Conservation (phyloP, 1,140 invertebrate genomes). For the Bombus pascuorum region DNA sequence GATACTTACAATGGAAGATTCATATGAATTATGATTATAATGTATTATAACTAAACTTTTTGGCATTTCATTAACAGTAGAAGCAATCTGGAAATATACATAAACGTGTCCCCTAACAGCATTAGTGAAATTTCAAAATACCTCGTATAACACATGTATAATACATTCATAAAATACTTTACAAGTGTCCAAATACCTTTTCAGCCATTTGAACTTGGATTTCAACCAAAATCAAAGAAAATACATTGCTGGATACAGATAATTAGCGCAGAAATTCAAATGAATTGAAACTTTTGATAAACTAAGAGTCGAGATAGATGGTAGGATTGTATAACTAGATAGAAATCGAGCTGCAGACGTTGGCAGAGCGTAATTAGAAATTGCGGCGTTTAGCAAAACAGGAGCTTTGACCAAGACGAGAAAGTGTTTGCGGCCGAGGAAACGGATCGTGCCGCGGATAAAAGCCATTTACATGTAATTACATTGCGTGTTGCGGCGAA, state of each 20-base stretch:
- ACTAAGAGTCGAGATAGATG: not conserved
- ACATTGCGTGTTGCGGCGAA: slow-evolving; percentile 70
- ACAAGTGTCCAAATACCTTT: too few relatives aligned
- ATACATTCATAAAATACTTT: too few relatives aligned
- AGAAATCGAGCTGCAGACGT: slow-evolving; percentile 65
- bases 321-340: slow-evolving; percentile 62
- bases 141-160: too few relatives aligned
- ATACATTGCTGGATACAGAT: too few relatives aligned
- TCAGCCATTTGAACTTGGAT: not conserved
- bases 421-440: slow-evolving; percentile 78
- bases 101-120: too few relatives aligned
- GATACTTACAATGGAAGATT: too few relatives aligned
- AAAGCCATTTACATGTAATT: slow-evolving; percentile 79
- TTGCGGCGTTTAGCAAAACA: slow-evolving; percentile 60
- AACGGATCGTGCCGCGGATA: slow-evolving; percentile 77
- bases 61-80: too few relatives aligned
- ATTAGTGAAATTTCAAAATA: too few relatives aligned
- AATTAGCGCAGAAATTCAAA: not conserved
- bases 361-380: slow-evolving; percentile 60
- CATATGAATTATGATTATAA: too few relatives aligned
- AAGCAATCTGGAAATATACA: too few relatives aligned
- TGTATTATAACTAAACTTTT: too few relatives aligned
- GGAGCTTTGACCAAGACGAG: slow-evolving; percentile 64
- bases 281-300: not conserved
- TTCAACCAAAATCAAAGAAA: not conserved